phyloP scores from a whole-genome alignment of 2,113 vertebrate species.

The Xiphophorus maculatus region DNA sequence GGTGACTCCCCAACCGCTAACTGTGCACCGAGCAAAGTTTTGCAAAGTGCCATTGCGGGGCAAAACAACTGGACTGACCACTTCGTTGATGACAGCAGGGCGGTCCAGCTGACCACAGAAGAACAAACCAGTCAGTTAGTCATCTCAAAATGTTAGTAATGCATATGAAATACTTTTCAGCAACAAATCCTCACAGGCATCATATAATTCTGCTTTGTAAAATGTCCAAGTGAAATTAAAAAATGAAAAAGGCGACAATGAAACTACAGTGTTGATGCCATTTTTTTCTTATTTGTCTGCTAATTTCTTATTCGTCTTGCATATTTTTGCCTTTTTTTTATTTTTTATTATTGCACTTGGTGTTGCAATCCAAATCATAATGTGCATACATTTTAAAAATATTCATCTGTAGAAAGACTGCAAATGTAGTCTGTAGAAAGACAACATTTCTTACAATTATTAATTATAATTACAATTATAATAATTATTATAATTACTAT shows the following conservation, averaged over 20 bases:
- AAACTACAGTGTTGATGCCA: not conserved
- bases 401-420: too few species aligned
- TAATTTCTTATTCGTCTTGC: too few species aligned
- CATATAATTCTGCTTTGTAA: not conserved
- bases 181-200: not conserved
- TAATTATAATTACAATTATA: too few species aligned
- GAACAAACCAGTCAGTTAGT: constrained; percentile 11
- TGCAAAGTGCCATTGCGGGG: constrained; percentile 25
- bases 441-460: too few species aligned
- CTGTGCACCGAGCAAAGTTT: constrained; percentile 58
- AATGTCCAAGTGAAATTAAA: not conserved
- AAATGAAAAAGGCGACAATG: not conserved
- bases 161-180: not conserved
- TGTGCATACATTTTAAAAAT: too few species aligned
- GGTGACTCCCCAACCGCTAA: constrained; percentile 83
- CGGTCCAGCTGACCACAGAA: constrained; percentile 67
- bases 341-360: too few species aligned
- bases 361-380: too few species aligned
- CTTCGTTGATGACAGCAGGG: constrained; percentile 62
- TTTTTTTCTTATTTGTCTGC: not conserved
- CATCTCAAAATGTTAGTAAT: not conserved
- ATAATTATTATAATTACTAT: too few species aligned
- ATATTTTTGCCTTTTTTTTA: too few species aligned
- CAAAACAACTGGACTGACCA: constrained; percentile 47
- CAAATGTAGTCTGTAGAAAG: too few species aligned